A percentile compares a stretch with the other conserved stretches of the same genome.
phyloP scores from a whole-genome alignment of 2,113 vertebrate genomes.

The Donacobius atricapilla region DNA sequence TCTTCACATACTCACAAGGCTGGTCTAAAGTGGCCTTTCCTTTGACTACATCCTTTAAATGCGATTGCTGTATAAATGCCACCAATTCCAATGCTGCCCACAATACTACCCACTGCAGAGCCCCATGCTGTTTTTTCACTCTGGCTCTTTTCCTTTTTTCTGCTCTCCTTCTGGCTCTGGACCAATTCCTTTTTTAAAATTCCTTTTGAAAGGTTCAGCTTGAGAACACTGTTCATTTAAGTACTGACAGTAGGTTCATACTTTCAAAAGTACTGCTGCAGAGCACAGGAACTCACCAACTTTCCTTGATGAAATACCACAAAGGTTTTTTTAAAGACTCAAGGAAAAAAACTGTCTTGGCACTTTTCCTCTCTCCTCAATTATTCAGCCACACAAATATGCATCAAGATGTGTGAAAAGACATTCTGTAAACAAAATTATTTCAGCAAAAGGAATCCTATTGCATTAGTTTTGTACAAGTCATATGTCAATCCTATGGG shows the following conservation, averaged over 20 bases:
- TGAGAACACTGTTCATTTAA: constrained; percentile 5
- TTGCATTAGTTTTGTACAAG: background rate
- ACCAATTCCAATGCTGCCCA: background rate
- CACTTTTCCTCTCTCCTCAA: background rate
- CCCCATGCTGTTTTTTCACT: background rate
- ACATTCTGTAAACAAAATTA: background rate
- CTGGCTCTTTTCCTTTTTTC: background rate
- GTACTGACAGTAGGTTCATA: background rate
- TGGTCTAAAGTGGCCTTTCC: background rate
- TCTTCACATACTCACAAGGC: background rate
- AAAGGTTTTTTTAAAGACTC: background rate
- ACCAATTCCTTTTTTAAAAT: background rate
- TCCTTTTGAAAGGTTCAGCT: constrained; percentile 23
- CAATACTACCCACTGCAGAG: background rate
- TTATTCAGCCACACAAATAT: background rate
- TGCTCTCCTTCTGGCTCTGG: background rate
- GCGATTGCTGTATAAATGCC: background rate
- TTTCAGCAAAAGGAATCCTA: background rate
- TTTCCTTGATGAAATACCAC: background rate
- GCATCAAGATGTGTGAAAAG: background rate
- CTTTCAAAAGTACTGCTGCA: background rate
- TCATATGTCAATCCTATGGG: background rate
- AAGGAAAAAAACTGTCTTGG: background rate
- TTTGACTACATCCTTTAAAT: background rate
- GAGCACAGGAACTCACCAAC: background rate